Percentiles rank a stretch among this genome's conserved stretches.
phyloP scores from a whole-genome alignment of 2,113 vertebrate species.

The Rhinichthys klamathensis region DNA sequence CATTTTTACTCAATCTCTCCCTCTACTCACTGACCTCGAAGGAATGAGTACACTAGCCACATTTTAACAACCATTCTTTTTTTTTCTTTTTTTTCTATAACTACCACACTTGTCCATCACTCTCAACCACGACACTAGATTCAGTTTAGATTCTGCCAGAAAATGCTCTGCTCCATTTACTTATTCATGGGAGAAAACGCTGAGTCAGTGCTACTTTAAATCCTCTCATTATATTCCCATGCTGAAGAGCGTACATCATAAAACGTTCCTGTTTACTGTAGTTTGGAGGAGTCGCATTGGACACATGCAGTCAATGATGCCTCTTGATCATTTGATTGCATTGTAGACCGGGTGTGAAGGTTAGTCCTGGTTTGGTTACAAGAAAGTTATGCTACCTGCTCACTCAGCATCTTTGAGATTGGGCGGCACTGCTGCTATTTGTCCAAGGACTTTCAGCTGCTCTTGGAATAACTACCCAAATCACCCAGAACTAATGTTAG shows the following conservation, averaged over 20 bases:
- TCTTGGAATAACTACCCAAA: constrained; percentile 51
- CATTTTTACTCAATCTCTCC: background rate
- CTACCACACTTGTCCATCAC: constrained; percentile 47
- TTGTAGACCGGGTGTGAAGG: background rate
- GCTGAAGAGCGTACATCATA: background rate
- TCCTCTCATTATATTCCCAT: constrained; percentile 5
- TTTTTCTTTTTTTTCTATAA: background rate
- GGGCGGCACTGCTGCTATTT: background rate
- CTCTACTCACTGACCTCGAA: background rate
- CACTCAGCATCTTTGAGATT: constrained; percentile 11
- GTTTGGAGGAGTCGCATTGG: background rate
- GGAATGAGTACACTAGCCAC: constrained; percentile 23
- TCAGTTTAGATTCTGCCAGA: constrained; percentile 23
- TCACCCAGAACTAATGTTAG: constrained; percentile 46
- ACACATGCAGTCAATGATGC: background rate
- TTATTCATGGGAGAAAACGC: constrained; percentile 34
- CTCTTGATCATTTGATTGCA: background rate
- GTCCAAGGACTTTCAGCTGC: background rate
- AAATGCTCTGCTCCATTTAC: constrained; percentile 20
- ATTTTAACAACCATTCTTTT: constrained; percentile 28
- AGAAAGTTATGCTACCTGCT: background rate
- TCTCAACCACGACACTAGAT: constrained; percentile 35
- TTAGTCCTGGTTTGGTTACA: background rate
- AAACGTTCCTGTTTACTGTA: background rate
- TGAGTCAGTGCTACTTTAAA: constrained; percentile 28